A percentile compares a stretch with the other conserved stretches of the same genome.
These are phyloP conservation scores for Catharus fuscescens DNA, from an alignment of 2,113 vertebrate species.

Conservation along the genomic window DNA sequence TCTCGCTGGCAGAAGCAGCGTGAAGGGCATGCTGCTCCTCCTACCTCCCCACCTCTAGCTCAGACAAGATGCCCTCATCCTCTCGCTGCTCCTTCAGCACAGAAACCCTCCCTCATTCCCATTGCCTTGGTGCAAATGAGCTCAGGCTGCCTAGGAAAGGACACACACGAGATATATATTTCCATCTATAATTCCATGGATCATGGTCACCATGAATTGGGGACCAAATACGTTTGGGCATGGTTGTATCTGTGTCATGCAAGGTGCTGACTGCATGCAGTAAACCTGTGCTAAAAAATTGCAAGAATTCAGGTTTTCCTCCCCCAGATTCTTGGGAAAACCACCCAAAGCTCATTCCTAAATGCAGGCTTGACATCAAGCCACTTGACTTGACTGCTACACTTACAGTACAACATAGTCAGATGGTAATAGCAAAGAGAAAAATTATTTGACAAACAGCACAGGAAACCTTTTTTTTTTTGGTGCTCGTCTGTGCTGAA, in stretches of 20 bases:
- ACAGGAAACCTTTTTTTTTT: background rate
- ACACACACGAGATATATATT: fast-evolving
- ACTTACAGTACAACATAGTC: background rate
- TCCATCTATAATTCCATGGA: background rate
- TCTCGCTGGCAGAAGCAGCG: fast-evolving
- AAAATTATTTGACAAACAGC: background rate
- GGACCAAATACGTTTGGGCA: background rate
- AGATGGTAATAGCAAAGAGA: background rate
- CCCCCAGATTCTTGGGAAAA: background rate
- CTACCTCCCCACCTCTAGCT: background rate
- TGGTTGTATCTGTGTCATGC: fast-evolving
- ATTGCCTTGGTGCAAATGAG: fast-evolving
- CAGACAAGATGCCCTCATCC: background rate
- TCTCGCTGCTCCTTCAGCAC: background rate
- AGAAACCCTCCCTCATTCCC: background rate
- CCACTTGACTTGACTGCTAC: background rate
- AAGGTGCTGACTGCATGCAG: background rate
- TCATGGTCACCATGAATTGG: background rate
- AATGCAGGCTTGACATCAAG: background rate
- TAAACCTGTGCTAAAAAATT: background rate
- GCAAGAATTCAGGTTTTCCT: background rate
- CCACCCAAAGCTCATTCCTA: background rate
- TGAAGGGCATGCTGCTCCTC: fast-evolving
- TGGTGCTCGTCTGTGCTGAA: background rate
- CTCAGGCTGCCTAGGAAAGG: background rate